These are phyloP conservation scores for Halocynthia roretzi DNA, from an alignment of 23 tunicate species.

Conservation along the genomic window DNA sequence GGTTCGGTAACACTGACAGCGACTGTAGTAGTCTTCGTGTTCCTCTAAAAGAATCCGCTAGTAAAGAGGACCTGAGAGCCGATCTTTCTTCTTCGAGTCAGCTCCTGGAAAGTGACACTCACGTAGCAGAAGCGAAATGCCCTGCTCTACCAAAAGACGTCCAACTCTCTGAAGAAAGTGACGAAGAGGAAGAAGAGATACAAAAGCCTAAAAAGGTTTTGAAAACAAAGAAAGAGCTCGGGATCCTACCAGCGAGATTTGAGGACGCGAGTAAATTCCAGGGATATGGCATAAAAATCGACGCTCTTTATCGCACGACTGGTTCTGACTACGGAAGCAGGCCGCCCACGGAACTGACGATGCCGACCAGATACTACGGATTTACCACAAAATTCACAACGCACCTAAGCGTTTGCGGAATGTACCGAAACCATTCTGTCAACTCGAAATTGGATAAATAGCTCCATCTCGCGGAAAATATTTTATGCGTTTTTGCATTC, in stretches of 20 bases:
- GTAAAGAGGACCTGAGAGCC: too few relatives aligned
- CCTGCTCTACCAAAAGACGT: too few relatives aligned
- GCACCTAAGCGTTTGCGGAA: slow-evolving; percentile 32
- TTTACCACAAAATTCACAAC: slow-evolving; percentile 36
- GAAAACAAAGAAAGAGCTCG: slow-evolving; percentile 11
- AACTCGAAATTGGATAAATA: slow-evolving; percentile 22
- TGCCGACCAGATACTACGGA: slow-evolving; percentile 25
- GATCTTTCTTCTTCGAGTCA: too few relatives aligned
- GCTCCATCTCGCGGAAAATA: too few relatives aligned
- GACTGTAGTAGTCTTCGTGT: too few relatives aligned
- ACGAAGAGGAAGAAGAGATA: too few relatives aligned
- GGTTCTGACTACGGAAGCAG: slow-evolving; percentile 42
- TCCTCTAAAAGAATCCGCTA: too few relatives aligned
- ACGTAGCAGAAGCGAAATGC: too few relatives aligned
- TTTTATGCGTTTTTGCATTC: background rate
- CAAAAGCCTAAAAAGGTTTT: background rate
- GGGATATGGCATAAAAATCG: slow-evolving; percentile 25
- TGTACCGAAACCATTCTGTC: slow-evolving; percentile 43
- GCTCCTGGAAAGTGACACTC: too few relatives aligned
- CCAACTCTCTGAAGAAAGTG: too few relatives aligned
- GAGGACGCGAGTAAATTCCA: slow-evolving; percentile 6
- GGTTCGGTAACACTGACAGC: too few relatives aligned
- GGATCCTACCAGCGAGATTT: slow-evolving; percentile 27
- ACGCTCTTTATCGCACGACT: slow-evolving; percentile 33
- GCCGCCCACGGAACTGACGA: slow-evolving; percentile 24